Evolutionary conservation across 1,140 invertebrate species (phyloP).

Genomic region (Musca vetustissima): DNA sequence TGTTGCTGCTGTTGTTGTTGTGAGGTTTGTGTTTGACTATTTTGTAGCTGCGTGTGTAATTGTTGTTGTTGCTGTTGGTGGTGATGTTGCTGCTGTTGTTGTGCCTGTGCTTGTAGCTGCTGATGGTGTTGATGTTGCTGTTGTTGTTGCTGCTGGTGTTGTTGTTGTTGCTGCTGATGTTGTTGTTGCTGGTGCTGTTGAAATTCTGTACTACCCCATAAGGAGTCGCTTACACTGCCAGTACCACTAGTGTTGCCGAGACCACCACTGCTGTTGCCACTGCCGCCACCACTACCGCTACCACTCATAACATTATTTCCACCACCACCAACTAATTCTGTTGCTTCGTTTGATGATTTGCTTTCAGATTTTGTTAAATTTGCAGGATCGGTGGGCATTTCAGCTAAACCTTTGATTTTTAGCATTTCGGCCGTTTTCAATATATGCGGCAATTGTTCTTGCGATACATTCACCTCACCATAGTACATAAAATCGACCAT

Average conservation of each 20-base stretch:
- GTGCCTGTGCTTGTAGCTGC: slow-evolving; percentile 35
- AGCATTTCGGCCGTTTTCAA: slow-evolving; percentile 85
- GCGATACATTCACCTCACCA: slow-evolving; percentile 87
- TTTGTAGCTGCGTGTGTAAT: slow-evolving; percentile 35
- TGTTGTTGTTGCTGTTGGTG: slow-evolving; percentile 48
- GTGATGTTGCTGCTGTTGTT: slow-evolving; percentile 36
- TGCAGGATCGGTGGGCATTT: slow-evolving; percentile 73
- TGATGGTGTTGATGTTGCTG: slow-evolving; percentile 45
- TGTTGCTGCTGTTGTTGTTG: slow-evolving; percentile 41
- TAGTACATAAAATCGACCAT: slow-evolving; percentile 93
- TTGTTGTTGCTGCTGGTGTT: slow-evolving; percentile 43
- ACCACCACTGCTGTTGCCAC: slow-evolving; percentile 38
- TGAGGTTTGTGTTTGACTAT: slow-evolving; percentile 31
- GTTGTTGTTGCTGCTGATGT: slow-evolving; percentile 35
- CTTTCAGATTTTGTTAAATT: slow-evolving; percentile 68
- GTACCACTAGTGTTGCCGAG: slow-evolving; percentile 39
- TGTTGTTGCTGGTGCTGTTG: slow-evolving; percentile 43
- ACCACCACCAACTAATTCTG: slow-evolving; percentile 40
- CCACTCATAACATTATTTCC: slow-evolving; percentile 27
- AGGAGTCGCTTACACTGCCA: slow-evolving; percentile 48
- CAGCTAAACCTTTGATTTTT: slow-evolving; percentile 83
- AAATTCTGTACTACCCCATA: slow-evolving; percentile 53
- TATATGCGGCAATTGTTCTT: slow-evolving; percentile 82
- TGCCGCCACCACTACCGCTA: slow-evolving; percentile 33
- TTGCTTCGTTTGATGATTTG: slow-evolving; percentile 55